phyloP scores from a whole-genome alignment of 2,113 vertebrate genomes.

The Apistogramma diplotaenia region DNA sequence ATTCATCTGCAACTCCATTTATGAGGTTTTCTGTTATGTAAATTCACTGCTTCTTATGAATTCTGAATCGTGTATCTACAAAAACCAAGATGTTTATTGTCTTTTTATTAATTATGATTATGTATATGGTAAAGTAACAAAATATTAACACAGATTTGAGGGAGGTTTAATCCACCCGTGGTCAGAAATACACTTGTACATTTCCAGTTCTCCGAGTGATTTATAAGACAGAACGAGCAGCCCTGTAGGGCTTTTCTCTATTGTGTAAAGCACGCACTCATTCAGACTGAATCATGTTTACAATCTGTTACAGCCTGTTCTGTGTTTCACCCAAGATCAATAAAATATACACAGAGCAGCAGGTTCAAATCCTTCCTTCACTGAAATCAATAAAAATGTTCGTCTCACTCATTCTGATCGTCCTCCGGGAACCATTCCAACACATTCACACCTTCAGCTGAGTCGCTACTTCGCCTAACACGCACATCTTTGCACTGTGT shows the following conservation, averaged over 20 bases:
- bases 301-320: not conserved
- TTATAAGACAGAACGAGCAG: not conserved
- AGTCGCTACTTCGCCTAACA: not conserved
- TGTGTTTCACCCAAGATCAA: not conserved
- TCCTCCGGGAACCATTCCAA: not conserved
- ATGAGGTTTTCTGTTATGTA: not conserved
- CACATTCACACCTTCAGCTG: not conserved
- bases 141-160: not conserved
- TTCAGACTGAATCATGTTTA: not conserved
- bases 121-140: not conserved
- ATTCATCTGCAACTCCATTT: not conserved
- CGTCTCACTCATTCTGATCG: not conserved
- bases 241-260: not conserved
- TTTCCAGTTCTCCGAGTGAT: not conserved
- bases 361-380: not conserved
- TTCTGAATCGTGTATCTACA: not conserved
- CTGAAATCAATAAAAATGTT: not conserved
- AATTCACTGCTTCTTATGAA: not conserved
- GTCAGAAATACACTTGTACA: not conserved
- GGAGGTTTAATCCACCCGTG: not conserved
- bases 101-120: not conserved
- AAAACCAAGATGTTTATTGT: not conserved
- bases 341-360: conserved; percentile 6
- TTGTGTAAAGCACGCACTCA: not conserved
- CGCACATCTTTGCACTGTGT: not conserved